Evolutionary conservation across 2,888 invertebrate species (phyloP), one percentile per base, ranked within the genome.

Genomic region (Trichogramma dendrolimi): DNA sequence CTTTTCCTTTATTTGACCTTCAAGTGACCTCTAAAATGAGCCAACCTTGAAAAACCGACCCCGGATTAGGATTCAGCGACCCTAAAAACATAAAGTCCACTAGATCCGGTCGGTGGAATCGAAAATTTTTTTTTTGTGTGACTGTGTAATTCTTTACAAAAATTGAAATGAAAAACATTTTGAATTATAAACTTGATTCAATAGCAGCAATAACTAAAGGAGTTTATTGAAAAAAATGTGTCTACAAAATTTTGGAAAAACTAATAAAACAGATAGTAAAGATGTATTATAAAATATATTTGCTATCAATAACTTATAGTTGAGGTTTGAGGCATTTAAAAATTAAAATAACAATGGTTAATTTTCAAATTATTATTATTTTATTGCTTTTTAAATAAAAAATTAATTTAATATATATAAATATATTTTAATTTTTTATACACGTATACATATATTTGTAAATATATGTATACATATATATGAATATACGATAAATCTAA

Each of bases 381-480:
- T 68, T 66, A 65, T 66, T 68, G 67, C 67, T 69, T 67, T 69
- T 67, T 72, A 69, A 61, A 65, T 65, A 65, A 63, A 65, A 65
- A 65, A 65, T 61, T 65, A 61, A 65, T 61, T 63, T 65, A 47
- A 58, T 52, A 71, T 71, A 68, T 68, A 69, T 70, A 62, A 59
- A 62, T 66, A 64, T 62, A 63, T 64, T 62, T 64, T 62, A 67
- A 64, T 64, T 67, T 46, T 61, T 64, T 66, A 49, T 68, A 66
- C 70, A 71, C 68, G 67, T n/a, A 46, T 54, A 54, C 40, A 49
- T 62, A 59, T 61, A 64, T 62, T 27, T 27, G 27, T 27, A 27
- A 27, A 27, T 27, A 27, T 2, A 27, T 27, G 27, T 27, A 27
- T 27, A 66, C 70, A 71, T 69, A 67, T n/a, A 46, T 54, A 54